Percentiles rank a stretch among this genome's conserved stretches.
Conservation (phyloP, 2,888 invertebrate species). For the Philereme vetulata region DNA sequence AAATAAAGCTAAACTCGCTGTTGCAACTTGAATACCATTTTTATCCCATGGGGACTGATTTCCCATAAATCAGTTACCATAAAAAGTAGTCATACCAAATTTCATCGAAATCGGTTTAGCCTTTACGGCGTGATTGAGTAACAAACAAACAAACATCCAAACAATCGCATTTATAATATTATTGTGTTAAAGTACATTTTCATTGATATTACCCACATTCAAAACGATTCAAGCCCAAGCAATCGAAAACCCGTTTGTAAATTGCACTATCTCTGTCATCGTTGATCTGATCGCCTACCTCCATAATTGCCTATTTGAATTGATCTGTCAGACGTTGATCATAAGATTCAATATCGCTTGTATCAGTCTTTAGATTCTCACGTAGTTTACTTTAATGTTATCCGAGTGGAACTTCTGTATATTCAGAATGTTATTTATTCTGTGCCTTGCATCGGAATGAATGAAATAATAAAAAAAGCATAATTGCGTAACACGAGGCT, state of each 20-base stretch:
- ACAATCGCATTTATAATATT: too few relatives aligned
- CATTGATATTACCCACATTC: too few relatives aligned
- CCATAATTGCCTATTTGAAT: background rate
- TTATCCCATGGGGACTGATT: too few relatives aligned
- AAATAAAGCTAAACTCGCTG: too few relatives aligned
- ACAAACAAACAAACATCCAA: too few relatives aligned
- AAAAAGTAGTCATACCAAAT: too few relatives aligned
- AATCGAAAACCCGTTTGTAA: background rate
- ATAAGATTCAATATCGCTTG: background rate
- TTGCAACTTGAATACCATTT: too few relatives aligned
- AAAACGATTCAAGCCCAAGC: background rate
- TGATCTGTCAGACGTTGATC: background rate
- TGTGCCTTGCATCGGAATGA: slow-evolving; percentile 68
- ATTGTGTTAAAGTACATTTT: too few relatives aligned
- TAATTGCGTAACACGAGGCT: slow-evolving; percentile 74
- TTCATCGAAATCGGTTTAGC: too few relatives aligned
- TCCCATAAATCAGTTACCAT: too few relatives aligned
- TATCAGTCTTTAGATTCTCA: background rate
- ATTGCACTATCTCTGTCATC: background rate
- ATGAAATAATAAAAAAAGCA: slow-evolving; percentile 70
- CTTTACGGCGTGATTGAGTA: too few relatives aligned
- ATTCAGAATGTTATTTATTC: background rate
- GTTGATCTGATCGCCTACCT: background rate
- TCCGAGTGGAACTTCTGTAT: slow-evolving; percentile 11
- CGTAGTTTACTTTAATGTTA: background rate